Conservation (phyloP, 2,888 invertebrate genomes). For the Ryuthela nishihirai region DNA sequence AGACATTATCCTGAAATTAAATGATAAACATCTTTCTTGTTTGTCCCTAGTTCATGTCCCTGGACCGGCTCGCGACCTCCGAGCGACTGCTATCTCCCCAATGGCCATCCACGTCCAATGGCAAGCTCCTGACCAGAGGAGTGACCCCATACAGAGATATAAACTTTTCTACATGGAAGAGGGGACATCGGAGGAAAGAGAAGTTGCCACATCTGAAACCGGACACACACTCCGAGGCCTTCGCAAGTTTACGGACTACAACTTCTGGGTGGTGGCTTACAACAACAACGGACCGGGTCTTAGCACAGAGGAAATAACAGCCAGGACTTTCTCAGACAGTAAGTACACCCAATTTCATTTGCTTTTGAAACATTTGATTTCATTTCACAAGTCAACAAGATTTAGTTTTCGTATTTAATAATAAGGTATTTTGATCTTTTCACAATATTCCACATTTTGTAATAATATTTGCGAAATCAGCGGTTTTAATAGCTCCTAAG, state of each 20-base stretch:
- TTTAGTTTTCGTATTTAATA: no score
- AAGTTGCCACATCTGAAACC: slow-evolving; percentile 59
- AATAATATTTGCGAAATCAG: no score
- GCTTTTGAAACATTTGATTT: no score
- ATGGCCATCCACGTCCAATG: slow-evolving; percentile 72
- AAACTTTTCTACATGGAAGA: slow-evolving; percentile 72
- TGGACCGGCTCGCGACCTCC: slow-evolving; percentile 69
- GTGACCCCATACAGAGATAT: slow-evolving; percentile 57
- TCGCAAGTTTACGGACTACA: slow-evolving; percentile 71
- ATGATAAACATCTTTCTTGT: no score
- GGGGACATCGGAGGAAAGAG: slow-evolving; percentile 57
- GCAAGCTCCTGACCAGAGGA: slow-evolving; percentile 62
- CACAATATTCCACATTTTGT: no score
- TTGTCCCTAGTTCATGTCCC: slow-evolving; percentile 66
- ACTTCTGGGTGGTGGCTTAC: slow-evolving; percentile 72
- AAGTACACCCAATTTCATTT: slow-evolving; percentile 8
- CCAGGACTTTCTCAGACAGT: slow-evolving; percentile 71
- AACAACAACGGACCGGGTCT: slow-evolving; percentile 68
- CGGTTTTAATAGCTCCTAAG: no score
- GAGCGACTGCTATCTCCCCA: slow-evolving; percentile 64
- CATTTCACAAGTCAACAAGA: no score
- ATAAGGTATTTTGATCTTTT: no score
- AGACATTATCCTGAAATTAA: no score
- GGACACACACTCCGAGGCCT: slow-evolving; percentile 61
- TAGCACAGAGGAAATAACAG: slow-evolving; percentile 67